Evolutionary conservation across 1,140 invertebrate species (phyloP).

Genomic region (Heliconius eleuchia): DNA sequence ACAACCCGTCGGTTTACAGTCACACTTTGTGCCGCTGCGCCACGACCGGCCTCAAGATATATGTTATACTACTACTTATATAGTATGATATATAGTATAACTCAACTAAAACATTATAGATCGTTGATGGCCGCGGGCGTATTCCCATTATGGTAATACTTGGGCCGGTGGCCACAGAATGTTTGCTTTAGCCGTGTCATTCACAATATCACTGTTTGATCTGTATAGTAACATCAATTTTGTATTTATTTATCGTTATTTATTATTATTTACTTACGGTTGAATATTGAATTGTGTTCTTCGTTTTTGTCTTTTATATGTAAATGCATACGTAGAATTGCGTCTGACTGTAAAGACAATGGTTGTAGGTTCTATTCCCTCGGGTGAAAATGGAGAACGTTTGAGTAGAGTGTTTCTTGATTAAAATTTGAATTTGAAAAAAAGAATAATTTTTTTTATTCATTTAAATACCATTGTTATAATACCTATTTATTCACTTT

Average conservation of each 20-base stretch:
- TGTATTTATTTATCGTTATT: slow-evolving; percentile 2
- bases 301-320: background rate
- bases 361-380: too few relatives aligned
- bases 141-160: slow-evolving; percentile 29
- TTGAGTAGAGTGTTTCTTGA: too few relatives aligned
- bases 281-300: background rate
- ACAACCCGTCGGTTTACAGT: too few relatives aligned
- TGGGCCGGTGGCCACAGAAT: slow-evolving; percentile 9
- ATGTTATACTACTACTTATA: background rate
- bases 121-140: background rate
- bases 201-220: slow-evolving; percentile 22
- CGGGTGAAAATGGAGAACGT: too few relatives aligned
- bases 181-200: slow-evolving; percentile 19
- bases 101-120: background rate
- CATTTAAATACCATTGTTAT: background rate
- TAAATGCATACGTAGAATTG: too few relatives aligned
- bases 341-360: too few relatives aligned
- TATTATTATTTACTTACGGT: background rate
- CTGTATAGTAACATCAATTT: background rate
- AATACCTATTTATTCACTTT: background rate
- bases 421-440: background rate
- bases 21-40: too few relatives aligned
- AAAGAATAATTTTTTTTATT: background rate
- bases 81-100: background rate
- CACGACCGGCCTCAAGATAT: too few relatives aligned